Percentiles rank a stretch among this genome's conserved stretches.
Conservation (phyloP, 2,888 invertebrate genomes). For the Trichopoda pennipes region DNA sequence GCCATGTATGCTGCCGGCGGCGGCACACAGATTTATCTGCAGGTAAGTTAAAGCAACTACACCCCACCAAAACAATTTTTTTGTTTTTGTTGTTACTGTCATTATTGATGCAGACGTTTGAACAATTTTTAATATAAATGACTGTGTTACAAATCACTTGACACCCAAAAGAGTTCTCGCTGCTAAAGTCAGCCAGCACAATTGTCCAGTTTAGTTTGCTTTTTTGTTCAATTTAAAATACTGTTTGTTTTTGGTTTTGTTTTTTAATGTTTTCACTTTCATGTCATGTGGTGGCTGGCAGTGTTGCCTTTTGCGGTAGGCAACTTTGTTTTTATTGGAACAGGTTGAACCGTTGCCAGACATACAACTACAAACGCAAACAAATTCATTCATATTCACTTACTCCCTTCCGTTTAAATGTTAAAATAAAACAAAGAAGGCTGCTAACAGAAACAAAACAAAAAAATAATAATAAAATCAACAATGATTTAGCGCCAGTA, state of each 20-base stretch:
- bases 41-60: conserved; percentile 76
- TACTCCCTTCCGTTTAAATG: conserved; percentile 40
- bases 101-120: conserved; percentile 2
- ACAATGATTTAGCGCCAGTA: conserved; percentile 67
- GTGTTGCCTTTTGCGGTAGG: conserved; percentile 64
- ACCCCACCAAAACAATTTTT: not conserved
- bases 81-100: conserved; percentile 14
- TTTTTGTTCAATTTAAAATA: conserved; percentile 18
- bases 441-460: conserved; percentile 50
- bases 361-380: conserved; percentile 24
- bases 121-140: conserved; percentile 1
- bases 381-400: conserved; percentile 10
- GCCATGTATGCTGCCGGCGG: conserved; percentile 81
- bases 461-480: conserved; percentile 13
- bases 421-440: conserved; percentile 52
- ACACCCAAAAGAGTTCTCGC: conserved; percentile 26
- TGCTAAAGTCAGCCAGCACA: not conserved
- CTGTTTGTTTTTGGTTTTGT: conserved; percentile 8
- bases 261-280: conserved; percentile 65
- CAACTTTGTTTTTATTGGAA: conserved; percentile 48
- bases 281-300: conserved; percentile 65
- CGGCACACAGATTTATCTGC: conserved; percentile 81
- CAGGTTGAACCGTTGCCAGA: conserved; percentile 64
- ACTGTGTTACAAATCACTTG: conserved; percentile 16
- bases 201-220: conserved; percentile 8